Evolutionary conservation across 2,888 invertebrate genomes (phyloP), one percentile per base, ranked within the genome.

Genomic region (Ectropis crepuscularia): DNA sequence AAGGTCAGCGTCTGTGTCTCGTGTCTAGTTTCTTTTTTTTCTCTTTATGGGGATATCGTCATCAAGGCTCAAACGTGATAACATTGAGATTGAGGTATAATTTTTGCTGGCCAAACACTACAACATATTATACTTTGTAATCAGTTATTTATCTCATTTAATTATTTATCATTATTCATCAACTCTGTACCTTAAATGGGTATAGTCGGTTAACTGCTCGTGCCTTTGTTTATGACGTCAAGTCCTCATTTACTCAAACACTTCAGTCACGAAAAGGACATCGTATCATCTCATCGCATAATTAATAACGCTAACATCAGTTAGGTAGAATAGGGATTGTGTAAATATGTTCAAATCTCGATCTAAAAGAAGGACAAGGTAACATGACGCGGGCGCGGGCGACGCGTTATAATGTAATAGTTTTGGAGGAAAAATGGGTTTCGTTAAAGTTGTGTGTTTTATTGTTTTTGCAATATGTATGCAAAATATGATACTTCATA

Each of bases 351-450:
- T 68, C 70, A 66, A 65, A 63, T 57, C 46, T 69, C 67, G 59
- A 50, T 55, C 69, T 67, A 70, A 81, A 88, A 86, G 79, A 83
- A 79, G 87, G 82, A 86, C 88, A 88, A 88, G 88, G 87, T 78
- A 66, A 86, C 63, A 61, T 64, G 61, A 54, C 70, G 61, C 16
- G 12, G 11, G 11, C 12, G 12, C 39, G 12, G 5, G 39, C 12
- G 38, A 41, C 41, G 4, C 16, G 16, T 28, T 28, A 28, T 28
- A 28, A 28, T 28, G 16, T 28, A 28, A 28, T 28, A 28, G 16
- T 28, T 28, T 28, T 28, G 16, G 16, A 28, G 16, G 4, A 28
- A 28, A 28, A 28, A 28, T 28, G 16, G 16, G 16, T 28, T 28
- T 28, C 16, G 16, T 28, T 28, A 4, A 28, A 28, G 1, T 28